Evolutionary conservation across 2,797 vertebrate genomes (phyloP), one percentile per base, ranked within the genome.

Genomic region (Sibirionetta formosa): DNA sequence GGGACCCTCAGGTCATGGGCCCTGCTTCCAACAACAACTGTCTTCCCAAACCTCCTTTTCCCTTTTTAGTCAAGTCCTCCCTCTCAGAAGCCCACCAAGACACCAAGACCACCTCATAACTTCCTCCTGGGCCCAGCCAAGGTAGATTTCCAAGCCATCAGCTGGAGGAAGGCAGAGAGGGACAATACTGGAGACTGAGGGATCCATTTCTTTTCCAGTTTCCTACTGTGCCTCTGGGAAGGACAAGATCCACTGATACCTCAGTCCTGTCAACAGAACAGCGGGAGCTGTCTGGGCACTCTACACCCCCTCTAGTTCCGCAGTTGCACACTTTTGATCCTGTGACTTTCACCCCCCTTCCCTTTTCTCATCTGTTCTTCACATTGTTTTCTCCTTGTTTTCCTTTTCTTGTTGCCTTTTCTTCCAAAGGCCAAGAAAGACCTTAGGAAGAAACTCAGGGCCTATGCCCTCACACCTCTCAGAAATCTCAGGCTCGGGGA

Each of bases 401-500:
- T 84, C 14, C 11, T 78, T 72, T 54, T 56, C 63, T 51, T 60
- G 18, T 12, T 84, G 13, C 2, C n/a, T 27, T 80, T 57, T 70
- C 60, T 72, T 73, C 65, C 19, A 14, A 23, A 56, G 56, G 33
- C 31, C 38, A 24, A 10, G 11, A 9, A 27, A 40, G 27, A 38
- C 38, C 36, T 63, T 40, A 63, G 60, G 20, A 82, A n/a, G 6
- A 38, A 11, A 33, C 4, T 27, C 1, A 7, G 68, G 24, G 35
- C 29, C 17, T 31, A 19, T 0, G 0, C 9, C 8, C 53, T 77
- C 79, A n/a, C 13, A n/a, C 13, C 14, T 68, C 57, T 81, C 68
- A 75, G 60, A 89, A 82, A 87, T 48, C 68, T 76, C 54, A 77
- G 58, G 13, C 14, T 81, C 13, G 22, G 26, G 53, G 38, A 79